Evolutionary conservation across 2,797 vertebrate genomes (phyloP).

Genomic region (Melanogrammus aeglefinus): DNA sequence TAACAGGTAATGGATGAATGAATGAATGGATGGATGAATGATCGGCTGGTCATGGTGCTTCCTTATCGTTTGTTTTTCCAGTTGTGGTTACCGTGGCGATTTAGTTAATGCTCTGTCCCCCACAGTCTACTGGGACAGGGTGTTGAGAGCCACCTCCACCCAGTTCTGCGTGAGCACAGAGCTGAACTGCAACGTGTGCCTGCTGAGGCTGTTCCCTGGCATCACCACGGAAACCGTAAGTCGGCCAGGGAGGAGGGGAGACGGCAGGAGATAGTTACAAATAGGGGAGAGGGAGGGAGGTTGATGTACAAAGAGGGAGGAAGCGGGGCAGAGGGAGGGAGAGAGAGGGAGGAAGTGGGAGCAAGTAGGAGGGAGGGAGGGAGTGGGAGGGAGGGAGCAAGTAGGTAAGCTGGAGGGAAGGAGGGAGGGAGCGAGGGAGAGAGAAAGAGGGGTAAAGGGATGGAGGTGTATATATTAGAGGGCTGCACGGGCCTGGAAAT

Average conservation of each 20-base stretch:
- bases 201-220: conserved; percentile 90
- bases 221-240: conserved; percentile 87
- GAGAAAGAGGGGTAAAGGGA: too few species aligned
- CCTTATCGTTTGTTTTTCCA: neutral
- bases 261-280: neutral
- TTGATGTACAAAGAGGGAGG: too few species aligned
- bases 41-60: neutral
- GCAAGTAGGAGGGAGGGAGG: neutral
- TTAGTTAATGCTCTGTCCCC: neutral
- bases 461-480: too few species aligned
- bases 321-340: too few species aligned
- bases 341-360: neutral
- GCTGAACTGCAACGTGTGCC: conserved; percentile 86
- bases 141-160: conserved; percentile 78
- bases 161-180: conserved; percentile 81
- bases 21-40: neutral
- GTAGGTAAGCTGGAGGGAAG: too few species aligned
- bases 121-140: conserved; percentile 87
- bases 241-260: conserved; percentile 1
- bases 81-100: neutral
- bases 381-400: neutral
- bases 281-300: neutral
- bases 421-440: too few species aligned
- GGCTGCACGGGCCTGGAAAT: too few species aligned
- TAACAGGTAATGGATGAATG: conserved; percentile 80